Base-by-base conservation (phyloP, 1,140 invertebrate genomes). In the Antheraea mylitta region DNA sequence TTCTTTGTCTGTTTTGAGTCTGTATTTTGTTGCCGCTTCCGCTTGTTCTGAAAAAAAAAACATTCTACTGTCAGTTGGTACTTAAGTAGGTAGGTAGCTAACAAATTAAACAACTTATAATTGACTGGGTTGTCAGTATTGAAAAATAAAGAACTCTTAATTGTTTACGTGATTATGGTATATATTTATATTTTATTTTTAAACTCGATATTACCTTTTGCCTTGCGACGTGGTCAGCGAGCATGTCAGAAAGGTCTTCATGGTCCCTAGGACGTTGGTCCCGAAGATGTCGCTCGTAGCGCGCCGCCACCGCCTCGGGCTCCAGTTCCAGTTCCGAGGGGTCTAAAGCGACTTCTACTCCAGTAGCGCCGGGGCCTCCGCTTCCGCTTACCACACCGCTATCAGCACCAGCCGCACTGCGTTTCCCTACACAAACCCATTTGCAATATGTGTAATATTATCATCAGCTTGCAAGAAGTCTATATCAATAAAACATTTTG, bases 211-310 rank as follows among this genome's bases (percentile, higher is more conserved):
- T 11, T 37, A 96, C 96, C 94, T 98, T 98, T 88, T 99, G 98
- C 77, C 98, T 95, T 22, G 98, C 98, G 19, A 98, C 98, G 92
- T 99, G 98, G 92, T 99, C 98, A 22, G 98, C 98, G 71, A 99
- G 94, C 98, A 99, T 99, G 85, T 99, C 99, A 19, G 98, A 99
- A 13, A 99, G 94, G 94, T 99, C 99, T 93, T 99, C 99, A 73
- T 98, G 96, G 72, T 97, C 91, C 18, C 85, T 97, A 95, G 76
- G 96, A 94, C 98, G 97, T 80, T 98, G 96, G 83, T 99, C 98
- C 60, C 97, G 94, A 92, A 99, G 95, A 69, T 99, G 98, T 77
- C 99, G 97, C 87, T 99, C 99, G 89, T 99, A 99, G 45, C 98
- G 94, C 48, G 98, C 97, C 65, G 98, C 98, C 96, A 99, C 98